Evolutionary conservation across 2,797 vertebrate species (phyloP).

Genomic region (Anguilla pacifica): DNA sequence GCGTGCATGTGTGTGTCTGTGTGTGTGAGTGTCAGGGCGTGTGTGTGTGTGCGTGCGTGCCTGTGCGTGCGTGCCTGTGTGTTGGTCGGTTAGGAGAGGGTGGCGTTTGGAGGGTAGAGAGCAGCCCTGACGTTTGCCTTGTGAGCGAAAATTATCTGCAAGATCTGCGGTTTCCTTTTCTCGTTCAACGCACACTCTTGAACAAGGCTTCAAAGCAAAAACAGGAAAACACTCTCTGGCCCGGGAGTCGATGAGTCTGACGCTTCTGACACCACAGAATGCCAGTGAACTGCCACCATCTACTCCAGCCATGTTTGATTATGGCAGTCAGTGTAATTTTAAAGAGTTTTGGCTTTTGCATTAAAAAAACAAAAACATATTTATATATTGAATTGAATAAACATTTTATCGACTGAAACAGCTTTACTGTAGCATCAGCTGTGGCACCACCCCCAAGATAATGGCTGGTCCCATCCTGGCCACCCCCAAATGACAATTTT

Average conservation of each 20-base stretch:
- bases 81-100: not conserved
- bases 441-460: not conserved
- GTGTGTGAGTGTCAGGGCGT: not conserved
- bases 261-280: not conserved
- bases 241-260: constrained; percentile 18
- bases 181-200: not conserved
- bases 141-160: not conserved
- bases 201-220: constrained; percentile 22
- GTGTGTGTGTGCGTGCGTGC: constrained; percentile 13
- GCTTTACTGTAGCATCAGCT: not conserved
- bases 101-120: not conserved
- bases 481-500: not conserved
- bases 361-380: not conserved
- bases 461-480: not conserved
- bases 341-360: not conserved
- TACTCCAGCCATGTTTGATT: not conserved
- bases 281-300: not conserved
- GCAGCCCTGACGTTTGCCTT: not conserved
- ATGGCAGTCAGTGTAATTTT: not conserved
- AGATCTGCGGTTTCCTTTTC: constrained; percentile 44
- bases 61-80: constrained; percentile 13
- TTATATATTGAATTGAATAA: not conserved
- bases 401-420: not conserved
- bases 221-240: constrained; percentile 26
- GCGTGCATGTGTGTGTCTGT: not conserved